Evolutionary conservation across 2,113 vertebrate species (phyloP), one percentile per base, ranked within the genome.

Genomic region (Petrocephalus zakoni): DNA sequence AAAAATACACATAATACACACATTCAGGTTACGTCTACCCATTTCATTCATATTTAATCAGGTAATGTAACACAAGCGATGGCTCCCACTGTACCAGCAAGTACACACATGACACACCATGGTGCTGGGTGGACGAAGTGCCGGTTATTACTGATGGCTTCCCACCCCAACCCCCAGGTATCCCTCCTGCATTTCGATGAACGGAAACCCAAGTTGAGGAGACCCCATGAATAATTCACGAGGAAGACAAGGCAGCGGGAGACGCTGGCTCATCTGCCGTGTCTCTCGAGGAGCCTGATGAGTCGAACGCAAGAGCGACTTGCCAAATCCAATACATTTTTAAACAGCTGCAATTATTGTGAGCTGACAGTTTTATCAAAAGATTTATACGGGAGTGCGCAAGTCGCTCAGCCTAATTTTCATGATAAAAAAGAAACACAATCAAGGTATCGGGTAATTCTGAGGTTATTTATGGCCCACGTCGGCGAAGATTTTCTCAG

Each of bases 141-240:
- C 34, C 17, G 72, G 34, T 19, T 78, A 19, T 78, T 17, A 78
- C 8, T 49, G 46, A 49, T 83, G 81, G 37, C 46, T 46, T 49
- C 47, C 46, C 42, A 11, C 42, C 5, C 42, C 4, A 13, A 6
- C 72, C 13, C 19, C 15, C 46, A 81, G 52, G 88, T 87, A 72
- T 61, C 58, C 17, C 81, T 88, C 90, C 87, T 89, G 88, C 82
- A 90, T 85, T 87, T 89, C 49, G 0, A 21, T 86, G 86, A 55
- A 82, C 83, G 68, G 61, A 61, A 87, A 91, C 78, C 47, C 58
- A 55, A 88, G 91, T 91, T 88, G 83, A 87, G 89, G 52, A 81
- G 49, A 89, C 58, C 87, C 91, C 58, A 85, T 91, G 91, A 87
- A 91, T 92, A 89, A 92, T 92, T 91, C 75, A 91, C 91, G 89